Percentiles rank a stretch among this genome's conserved stretches.
These are phyloP conservation scores for Drosophila kurseongensis DNA, from an alignment of 1,140 invertebrate species.

Conservation along the genomic window DNA sequence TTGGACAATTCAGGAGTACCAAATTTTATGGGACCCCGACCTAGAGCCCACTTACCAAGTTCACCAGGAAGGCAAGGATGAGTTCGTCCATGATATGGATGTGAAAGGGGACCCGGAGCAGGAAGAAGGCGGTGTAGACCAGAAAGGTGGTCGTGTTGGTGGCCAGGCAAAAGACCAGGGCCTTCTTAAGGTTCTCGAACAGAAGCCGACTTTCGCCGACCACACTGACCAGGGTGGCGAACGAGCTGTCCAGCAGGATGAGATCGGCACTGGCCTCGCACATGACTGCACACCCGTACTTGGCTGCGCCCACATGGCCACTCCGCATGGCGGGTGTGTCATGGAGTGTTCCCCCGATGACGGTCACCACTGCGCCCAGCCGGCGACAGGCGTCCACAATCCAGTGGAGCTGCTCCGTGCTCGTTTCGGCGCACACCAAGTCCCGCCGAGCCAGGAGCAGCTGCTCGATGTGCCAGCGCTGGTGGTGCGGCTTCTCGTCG, in stretches of 20 bases:
- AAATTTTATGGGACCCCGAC: not conserved
- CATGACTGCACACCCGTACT: slow-evolving; percentile 17
- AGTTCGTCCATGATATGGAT: slow-evolving; percentile 19
- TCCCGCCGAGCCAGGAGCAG: slow-evolving; percentile 42
- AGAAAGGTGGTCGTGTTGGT: slow-evolving; percentile 22
- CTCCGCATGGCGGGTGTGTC: slow-evolving; percentile 24
- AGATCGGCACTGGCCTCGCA: slow-evolving; percentile 45
- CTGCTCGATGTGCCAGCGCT: slow-evolving; percentile 43
- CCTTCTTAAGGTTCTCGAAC: slow-evolving; percentile 61
- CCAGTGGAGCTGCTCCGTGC: slow-evolving; percentile 27
- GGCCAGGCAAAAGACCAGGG: slow-evolving; percentile 37
- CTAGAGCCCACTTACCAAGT: slow-evolving; percentile 36
- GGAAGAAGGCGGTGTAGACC: not conserved
- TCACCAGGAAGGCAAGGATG: slow-evolving; percentile 24
- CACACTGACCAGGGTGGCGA: slow-evolving; percentile 29
- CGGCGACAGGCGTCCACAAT: slow-evolving; percentile 51
- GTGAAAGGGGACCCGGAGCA: slow-evolving; percentile 31
- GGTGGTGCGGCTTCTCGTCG: slow-evolving; percentile 30
- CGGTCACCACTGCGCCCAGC: slow-evolving; percentile 54
- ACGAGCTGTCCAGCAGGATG: slow-evolving; percentile 38
- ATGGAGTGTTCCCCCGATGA: slow-evolving; percentile 35
- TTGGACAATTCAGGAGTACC: not conserved
- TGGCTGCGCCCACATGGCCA: slow-evolving; percentile 46
- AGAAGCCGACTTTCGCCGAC: slow-evolving; percentile 49
- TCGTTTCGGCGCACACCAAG: slow-evolving; percentile 38